Conservation (phyloP, 2,113 vertebrate species). For the Psilopogon haemacephalus region DNA sequence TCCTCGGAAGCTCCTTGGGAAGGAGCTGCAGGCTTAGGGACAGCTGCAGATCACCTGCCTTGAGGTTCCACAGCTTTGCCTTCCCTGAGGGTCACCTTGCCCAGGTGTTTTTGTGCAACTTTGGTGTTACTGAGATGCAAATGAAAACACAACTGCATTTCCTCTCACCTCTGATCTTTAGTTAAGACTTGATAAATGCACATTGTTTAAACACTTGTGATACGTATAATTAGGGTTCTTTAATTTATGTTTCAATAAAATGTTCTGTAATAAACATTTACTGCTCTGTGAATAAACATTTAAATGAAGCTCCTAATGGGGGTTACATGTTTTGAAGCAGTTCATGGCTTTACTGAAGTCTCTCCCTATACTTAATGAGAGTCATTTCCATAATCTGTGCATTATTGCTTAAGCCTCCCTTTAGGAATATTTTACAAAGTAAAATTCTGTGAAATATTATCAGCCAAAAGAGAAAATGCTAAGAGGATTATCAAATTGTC, state of each 20-base stretch:
- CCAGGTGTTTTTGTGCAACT: background rate
- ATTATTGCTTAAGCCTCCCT: constrained; percentile 85
- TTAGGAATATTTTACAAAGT: constrained; percentile 84
- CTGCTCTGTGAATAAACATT: constrained; percentile 83
- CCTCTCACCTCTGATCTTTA: constrained; percentile 66
- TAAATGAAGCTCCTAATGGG: constrained; percentile 81
- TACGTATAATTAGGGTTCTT: constrained; percentile 77
- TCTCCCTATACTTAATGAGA: constrained; percentile 83
- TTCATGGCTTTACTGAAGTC: constrained; percentile 76
- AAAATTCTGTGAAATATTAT: constrained; percentile 77
- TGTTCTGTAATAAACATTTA: constrained; percentile 78
- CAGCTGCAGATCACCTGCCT: background rate
- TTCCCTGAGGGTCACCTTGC: background rate
- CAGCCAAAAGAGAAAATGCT: constrained; percentile 70
- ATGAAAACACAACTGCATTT: constrained; percentile 45
- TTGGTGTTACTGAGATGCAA: constrained; percentile 28
- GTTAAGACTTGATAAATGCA: constrained; percentile 70
- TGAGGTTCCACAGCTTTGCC: background rate
- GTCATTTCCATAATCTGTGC: constrained; percentile 89
- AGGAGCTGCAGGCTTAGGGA: background rate
- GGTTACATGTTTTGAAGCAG: constrained; percentile 80
- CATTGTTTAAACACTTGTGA: constrained; percentile 71
- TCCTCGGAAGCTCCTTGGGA: background rate
- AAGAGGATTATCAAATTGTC: constrained; percentile 76
- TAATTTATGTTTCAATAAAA: constrained; percentile 84